A percentile compares a stretch with the other conserved stretches of the same genome.
These are phyloP conservation scores for Nebria salina DNA, from an alignment of 2,888 invertebrate species.

Conservation along the genomic window DNA sequence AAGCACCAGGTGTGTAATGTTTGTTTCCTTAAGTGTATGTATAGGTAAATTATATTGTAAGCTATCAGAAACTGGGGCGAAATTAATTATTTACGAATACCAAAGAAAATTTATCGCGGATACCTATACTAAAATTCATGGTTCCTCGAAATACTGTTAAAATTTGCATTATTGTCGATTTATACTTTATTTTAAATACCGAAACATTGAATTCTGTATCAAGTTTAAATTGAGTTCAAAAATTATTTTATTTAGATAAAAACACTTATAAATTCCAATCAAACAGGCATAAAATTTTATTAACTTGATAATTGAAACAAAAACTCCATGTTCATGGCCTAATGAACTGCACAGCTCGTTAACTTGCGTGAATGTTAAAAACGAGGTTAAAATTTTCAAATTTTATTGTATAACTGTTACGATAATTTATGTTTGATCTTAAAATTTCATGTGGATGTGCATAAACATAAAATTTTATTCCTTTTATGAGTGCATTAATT, in stretches of 20 bases:
- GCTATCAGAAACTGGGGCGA: too few species aligned
- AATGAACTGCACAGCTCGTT: background rate
- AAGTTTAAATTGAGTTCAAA: background rate
- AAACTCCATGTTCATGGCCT: background rate
- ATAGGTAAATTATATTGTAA: too few species aligned
- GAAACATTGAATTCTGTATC: too few species aligned
- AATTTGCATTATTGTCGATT: too few species aligned
- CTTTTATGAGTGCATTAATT: background rate
- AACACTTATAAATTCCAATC: background rate
- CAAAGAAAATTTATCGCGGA: too few species aligned
- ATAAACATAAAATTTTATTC: background rate
- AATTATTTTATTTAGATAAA: background rate
- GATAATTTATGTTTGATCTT: background rate
- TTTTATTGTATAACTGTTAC: background rate
- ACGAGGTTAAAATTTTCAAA: background rate
- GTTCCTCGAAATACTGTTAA: too few species aligned
- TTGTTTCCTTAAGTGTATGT: background rate
- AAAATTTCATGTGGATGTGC: background rate
- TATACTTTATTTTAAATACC: too few species aligned
- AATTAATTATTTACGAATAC: too few species aligned
- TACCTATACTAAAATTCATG: too few species aligned
- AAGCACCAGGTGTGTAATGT: slow-evolving; percentile 80
- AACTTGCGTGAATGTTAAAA: background rate
- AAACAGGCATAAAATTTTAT: background rate
- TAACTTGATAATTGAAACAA: background rate